A percentile compares a stretch with the other conserved stretches of the same genome.
These are phyloP conservation scores for Heliconius eleuchia DNA, from an alignment of 1,140 invertebrate genomes.

Conservation along the genomic window DNA sequence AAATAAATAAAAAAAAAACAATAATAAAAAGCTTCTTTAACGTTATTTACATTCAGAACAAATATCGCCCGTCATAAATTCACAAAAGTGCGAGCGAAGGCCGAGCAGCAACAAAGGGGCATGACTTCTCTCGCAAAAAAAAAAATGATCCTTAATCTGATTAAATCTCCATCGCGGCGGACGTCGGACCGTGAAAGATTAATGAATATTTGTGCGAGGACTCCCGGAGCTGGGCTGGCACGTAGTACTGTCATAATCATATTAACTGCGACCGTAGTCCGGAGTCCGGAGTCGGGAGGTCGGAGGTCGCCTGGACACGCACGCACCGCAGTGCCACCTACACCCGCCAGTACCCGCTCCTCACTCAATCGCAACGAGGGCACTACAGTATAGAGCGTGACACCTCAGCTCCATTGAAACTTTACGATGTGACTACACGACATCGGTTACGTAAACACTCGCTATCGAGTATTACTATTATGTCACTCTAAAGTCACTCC, in stretches of 20 bases:
- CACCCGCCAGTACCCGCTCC: constrained; percentile 16
- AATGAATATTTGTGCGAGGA: constrained; percentile 80
- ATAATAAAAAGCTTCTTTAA: constrained; percentile 27
- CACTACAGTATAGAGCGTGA: constrained; percentile 41
- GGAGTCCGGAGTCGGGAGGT: constrained; percentile 35
- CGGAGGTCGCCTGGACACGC: constrained; percentile 67
- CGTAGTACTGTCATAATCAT: constrained; percentile 80
- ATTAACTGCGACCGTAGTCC: constrained; percentile 66
- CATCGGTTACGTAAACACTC: constrained; percentile 32
- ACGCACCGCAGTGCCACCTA: constrained; percentile 43
- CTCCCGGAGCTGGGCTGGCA: constrained; percentile 72
- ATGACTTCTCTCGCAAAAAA: constrained; percentile 77
- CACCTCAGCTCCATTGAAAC: constrained; percentile 44
- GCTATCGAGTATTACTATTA: not conserved
- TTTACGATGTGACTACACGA: constrained; percentile 51
- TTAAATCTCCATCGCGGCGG: constrained; percentile 80
- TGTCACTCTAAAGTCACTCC: constrained; percentile 13
- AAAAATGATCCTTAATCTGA: constrained; percentile 81
- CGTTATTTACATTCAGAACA: constrained; percentile 74
- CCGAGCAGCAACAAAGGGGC: constrained; percentile 75
- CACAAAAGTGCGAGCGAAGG: constrained; percentile 73
- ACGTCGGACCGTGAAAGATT: constrained; percentile 81
- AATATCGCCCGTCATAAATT: constrained; percentile 74
- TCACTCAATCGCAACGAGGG: constrained; percentile 30
- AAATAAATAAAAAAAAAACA: not conserved